Evolutionary conservation across 2,113 vertebrate species (phyloP).

Genomic region (Sturnira hondurensis): DNA sequence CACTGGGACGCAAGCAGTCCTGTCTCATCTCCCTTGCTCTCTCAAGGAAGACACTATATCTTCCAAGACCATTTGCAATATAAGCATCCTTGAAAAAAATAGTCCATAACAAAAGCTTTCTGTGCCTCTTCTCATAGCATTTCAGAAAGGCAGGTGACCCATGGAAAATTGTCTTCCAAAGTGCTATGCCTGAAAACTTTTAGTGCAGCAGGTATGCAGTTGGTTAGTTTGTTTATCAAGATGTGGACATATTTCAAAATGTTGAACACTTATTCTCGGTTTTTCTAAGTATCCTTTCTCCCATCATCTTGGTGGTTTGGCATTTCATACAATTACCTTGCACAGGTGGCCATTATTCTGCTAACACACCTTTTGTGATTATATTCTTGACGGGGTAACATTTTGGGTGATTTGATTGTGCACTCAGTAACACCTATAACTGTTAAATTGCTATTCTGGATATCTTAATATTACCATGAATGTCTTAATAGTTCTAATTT

Average conservation of each 20-base stretch:
- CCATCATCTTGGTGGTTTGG: neutral
- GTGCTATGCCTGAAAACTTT: neutral
- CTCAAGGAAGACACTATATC: neutral
- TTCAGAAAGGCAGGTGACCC: neutral
- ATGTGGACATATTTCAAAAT: neutral
- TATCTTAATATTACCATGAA: conserved; percentile 14
- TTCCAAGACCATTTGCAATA: neutral
- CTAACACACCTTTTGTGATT: neutral
- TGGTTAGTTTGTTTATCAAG: conserved; percentile 9
- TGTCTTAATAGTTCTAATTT: conserved; percentile 47
- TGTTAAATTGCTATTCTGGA: conserved; percentile 45
- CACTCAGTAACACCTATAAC: conserved; percentile 12
- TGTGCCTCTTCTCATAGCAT: neutral
- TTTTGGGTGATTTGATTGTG: conserved; percentile 23
- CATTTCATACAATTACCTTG: conserved; percentile 20
- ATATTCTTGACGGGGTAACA: neutral
- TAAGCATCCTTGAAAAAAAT: neutral
- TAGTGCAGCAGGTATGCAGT: neutral
- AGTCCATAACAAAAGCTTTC: neutral
- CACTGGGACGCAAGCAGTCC: neutral
- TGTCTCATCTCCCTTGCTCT: neutral
- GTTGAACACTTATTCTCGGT: neutral
- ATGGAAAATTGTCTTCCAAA: neutral
- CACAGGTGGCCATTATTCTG: neutral
- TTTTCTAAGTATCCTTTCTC: neutral